A percentile compares a stretch with the other conserved stretches of the same genome.
phyloP scores from a whole-genome alignment of 2,888 invertebrate genomes.

The Drosophila recens region DNA sequence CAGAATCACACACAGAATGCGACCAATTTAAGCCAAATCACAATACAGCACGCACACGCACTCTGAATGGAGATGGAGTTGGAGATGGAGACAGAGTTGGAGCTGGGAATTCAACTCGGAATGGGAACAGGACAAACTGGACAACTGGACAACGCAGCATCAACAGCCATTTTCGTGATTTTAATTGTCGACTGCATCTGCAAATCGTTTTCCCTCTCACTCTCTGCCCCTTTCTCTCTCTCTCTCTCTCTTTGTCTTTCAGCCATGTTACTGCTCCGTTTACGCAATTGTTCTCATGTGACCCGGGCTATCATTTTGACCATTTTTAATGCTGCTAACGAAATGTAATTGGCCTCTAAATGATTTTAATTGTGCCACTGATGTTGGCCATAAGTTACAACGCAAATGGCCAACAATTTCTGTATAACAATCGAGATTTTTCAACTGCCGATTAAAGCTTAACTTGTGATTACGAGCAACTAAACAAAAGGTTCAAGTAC shows the following conservation, averaged over 20 bases:
- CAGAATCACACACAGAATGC: conserved; percentile 50
- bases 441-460: conserved; percentile 22
- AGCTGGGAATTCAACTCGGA: conserved; percentile 1
- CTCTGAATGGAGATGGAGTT: conserved; percentile 14
- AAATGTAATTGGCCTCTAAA: conserved; percentile 81
- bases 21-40: conserved; percentile 76
- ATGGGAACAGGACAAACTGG: conserved; percentile 23
- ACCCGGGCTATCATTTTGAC: conserved; percentile 53
- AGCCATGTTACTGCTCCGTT: conserved; percentile 26
- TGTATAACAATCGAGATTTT: conserved; percentile 32
- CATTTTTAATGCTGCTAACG: conserved; percentile 77
- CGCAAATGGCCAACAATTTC: conserved; percentile 55
- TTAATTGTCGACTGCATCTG: conserved; percentile 66
- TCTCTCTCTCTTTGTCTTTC: too few relatives aligned
- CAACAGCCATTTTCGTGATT: conserved; percentile 76
- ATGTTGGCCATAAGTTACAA: conserved; percentile 77
- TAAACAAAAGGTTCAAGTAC: conserved; percentile 20
- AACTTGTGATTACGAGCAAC: conserved; percentile 1
- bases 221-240: not conserved
- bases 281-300: conserved; percentile 79
- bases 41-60: conserved; percentile 73
- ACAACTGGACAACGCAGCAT: conserved; percentile 49
- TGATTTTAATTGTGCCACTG: conserved; percentile 82
- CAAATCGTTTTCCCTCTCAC: conserved; percentile 24
- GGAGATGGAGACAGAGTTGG: conserved; percentile 1